Conservation (phyloP, 2,888 invertebrate genomes). For the Athrips mouffetella region DNA sequence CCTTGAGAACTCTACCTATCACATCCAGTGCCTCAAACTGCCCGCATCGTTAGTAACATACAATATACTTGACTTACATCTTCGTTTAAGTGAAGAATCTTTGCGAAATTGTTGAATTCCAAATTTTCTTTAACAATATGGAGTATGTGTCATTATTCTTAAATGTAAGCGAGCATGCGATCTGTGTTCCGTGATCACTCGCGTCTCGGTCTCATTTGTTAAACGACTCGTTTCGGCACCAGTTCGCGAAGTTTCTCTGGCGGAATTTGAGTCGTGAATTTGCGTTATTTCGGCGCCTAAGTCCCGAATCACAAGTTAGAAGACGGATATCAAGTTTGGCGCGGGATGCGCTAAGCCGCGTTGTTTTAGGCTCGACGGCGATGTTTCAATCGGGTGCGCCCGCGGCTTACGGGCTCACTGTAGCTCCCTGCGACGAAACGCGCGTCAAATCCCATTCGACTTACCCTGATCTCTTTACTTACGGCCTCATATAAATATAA, state of each 20-base stretch:
- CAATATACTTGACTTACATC: slow-evolving; percentile 12
- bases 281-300: slow-evolving; percentile 70
- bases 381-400: slow-evolving; percentile 65
- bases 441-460: slow-evolving; percentile 63
- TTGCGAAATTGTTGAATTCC: too few relatives aligned
- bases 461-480: slow-evolving; percentile 49
- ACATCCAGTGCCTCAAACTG: slow-evolving; percentile 48
- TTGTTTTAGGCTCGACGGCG: slow-evolving; percentile 62
- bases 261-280: slow-evolving; percentile 55
- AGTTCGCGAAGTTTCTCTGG: slow-evolving; percentile 40
- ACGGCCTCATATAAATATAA: slow-evolving; percentile 25
- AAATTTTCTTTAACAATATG: too few relatives aligned
- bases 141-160: too few relatives aligned
- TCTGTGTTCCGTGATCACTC: neutral
- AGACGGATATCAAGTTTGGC: slow-evolving; percentile 64
- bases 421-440: slow-evolving; percentile 52
- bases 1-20: slow-evolving; percentile 37
- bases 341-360: slow-evolving; percentile 65
- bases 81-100: neutral
- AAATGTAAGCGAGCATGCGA: neutral
- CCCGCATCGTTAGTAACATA: slow-evolving; percentile 47
- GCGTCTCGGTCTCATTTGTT: slow-evolving; percentile 2
- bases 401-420: slow-evolving; percentile 63
- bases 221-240: slow-evolving; percentile 41
- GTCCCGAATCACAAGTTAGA: slow-evolving; percentile 69